These are phyloP conservation scores for Ariopsis seemanni DNA, from an alignment of 2,113 vertebrate species.

Conservation along the genomic window DNA sequence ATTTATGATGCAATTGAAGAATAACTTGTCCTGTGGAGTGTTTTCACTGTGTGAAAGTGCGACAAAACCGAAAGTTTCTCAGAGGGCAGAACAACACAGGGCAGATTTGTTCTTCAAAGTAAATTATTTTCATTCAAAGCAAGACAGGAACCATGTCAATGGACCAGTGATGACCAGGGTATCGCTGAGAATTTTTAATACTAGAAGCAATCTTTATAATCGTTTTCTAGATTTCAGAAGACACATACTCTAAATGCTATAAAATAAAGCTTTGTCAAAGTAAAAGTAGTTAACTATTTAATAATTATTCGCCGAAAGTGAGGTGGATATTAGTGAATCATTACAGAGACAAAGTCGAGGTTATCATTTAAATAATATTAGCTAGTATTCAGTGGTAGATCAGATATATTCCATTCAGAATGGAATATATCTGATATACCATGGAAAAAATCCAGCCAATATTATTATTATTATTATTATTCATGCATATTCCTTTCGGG, in stretches of 20 bases:
- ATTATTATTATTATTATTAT: too few relatives aligned
- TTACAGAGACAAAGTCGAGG: too few relatives aligned
- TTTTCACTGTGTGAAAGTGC: neutral
- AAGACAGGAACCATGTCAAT: neutral
- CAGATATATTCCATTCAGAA: too few relatives aligned
- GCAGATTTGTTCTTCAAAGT: neutral
- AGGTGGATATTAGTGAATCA: too few relatives aligned
- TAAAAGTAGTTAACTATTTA: neutral
- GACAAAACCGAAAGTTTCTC: neutral
- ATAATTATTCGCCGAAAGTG: too few relatives aligned
- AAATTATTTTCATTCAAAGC: neutral
- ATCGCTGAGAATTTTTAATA: neutral
- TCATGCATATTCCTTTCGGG: too few relatives aligned
- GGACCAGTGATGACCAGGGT: neutral
- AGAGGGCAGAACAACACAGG: neutral
- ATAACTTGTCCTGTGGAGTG: neutral
- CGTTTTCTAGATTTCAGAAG: neutral
- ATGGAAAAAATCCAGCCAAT: too few relatives aligned
- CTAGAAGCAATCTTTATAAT: neutral
- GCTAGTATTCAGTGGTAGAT: too few relatives aligned
- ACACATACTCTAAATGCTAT: neutral
- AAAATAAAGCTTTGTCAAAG: neutral
- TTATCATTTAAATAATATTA: too few relatives aligned
- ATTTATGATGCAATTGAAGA: conserved; percentile 11
- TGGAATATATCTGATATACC: too few relatives aligned